phyloP scores from a whole-genome alignment of 2,888 invertebrate species.

The Parnassius orleans region DNA sequence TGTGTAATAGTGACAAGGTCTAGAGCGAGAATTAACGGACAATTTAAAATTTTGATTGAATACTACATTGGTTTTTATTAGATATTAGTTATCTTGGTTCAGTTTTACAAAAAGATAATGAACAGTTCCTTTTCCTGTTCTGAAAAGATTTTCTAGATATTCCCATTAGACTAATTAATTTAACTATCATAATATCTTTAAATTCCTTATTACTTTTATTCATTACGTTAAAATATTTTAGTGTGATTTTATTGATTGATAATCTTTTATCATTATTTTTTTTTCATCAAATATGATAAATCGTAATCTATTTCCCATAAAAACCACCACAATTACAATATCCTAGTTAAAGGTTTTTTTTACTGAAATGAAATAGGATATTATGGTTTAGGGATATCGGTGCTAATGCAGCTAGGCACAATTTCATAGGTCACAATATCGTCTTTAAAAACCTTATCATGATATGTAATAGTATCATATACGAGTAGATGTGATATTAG shows the following conservation, averaged over 20 bases:
- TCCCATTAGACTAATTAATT: not conserved
- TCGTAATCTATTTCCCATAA: not conserved
- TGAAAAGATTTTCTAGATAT: not conserved
- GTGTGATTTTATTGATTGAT: conserved; percentile 1
- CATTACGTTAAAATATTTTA: not conserved
- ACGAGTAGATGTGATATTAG: too few species aligned
- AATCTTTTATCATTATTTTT: conserved; percentile 10
- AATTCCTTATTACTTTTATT: not conserved
- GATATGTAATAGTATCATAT: too few species aligned
- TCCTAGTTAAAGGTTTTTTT: too few species aligned
- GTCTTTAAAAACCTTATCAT: too few species aligned
- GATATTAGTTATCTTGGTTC: not conserved
- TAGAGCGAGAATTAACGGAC: not conserved
- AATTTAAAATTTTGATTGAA: not conserved
- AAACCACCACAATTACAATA: too few species aligned
- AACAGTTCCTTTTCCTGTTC: not conserved
- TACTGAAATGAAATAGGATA: too few species aligned
- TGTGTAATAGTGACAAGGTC: conserved; percentile 7
- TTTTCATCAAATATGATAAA: conserved; percentile 19
- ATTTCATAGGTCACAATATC: too few species aligned
- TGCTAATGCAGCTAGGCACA: too few species aligned
- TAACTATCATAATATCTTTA: not conserved
- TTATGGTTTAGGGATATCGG: too few species aligned
- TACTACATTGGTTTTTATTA: not conserved
- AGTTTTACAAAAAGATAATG: too few species aligned